Percentiles rank a stretch among this genome's conserved stretches.
phyloP scores from a whole-genome alignment of 2,113 vertebrate genomes.

The Machaerirhynchus nigripectus region DNA sequence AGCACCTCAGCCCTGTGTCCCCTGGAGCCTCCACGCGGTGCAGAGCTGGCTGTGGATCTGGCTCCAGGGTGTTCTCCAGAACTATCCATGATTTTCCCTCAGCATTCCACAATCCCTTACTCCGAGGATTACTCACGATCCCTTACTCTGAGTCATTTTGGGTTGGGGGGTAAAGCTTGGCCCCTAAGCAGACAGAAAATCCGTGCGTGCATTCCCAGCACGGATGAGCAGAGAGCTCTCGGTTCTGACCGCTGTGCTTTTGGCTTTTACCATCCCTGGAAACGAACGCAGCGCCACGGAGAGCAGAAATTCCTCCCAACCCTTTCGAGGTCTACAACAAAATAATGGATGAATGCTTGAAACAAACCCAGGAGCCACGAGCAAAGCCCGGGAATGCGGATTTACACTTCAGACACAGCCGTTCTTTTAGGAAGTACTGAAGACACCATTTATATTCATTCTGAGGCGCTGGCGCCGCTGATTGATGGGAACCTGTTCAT shows the following conservation, averaged over 20 bases:
- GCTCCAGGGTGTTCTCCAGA: background rate
- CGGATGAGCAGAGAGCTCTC: background rate
- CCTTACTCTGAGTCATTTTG: background rate
- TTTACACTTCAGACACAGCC: background rate
- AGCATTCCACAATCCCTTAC: rapidly evolving
- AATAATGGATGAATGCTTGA: background rate
- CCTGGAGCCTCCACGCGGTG: rapidly evolving
- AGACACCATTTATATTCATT: background rate
- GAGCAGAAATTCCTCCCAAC: background rate
- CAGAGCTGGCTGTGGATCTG: background rate
- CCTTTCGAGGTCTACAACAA: background rate
- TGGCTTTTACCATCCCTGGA: background rate
- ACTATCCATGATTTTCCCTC: background rate
- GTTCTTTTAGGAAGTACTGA: background rate
- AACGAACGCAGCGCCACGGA: background rate
- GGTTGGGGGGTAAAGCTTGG: too few species aligned
- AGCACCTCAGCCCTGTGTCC: background rate
- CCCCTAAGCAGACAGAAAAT: background rate
- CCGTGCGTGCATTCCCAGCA: background rate
- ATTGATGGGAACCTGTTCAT: background rate
- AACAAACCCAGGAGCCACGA: background rate
- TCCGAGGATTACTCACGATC: too few species aligned
- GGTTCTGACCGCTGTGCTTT: background rate
- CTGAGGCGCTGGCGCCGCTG: background rate
- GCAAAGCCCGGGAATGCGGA: background rate